Conservation (phyloP, 2,797 vertebrate species). For the Molossus alvarezi region DNA sequence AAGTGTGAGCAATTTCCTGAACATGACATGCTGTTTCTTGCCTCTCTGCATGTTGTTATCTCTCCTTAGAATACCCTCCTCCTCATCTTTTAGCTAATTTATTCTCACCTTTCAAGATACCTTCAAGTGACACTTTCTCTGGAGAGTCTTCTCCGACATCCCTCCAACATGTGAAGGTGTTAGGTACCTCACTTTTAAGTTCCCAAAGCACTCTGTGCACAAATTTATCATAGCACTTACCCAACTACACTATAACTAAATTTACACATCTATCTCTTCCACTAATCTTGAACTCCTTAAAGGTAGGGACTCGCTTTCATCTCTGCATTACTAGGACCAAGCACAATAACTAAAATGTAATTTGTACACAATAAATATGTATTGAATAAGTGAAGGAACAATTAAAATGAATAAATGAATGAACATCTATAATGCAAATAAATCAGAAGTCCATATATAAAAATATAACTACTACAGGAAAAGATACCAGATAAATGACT, state of each 20-base stretch:
- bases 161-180: not conserved
- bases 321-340: not conserved
- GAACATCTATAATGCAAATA: not conserved
- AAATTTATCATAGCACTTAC: constrained; percentile 45
- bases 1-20: not conserved
- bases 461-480: not conserved
- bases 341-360: not conserved
- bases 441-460: constrained; percentile 4
- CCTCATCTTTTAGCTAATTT: not conserved
- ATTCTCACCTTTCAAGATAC: constrained; percentile 12
- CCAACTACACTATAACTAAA: not conserved
- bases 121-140: not conserved
- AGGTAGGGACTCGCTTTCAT: not conserved
- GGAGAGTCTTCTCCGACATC: not conserved
- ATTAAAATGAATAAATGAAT: constrained; percentile 11
- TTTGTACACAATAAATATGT: not conserved
- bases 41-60: not conserved
- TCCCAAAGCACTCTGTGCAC: constrained; percentile 25
- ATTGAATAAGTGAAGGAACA: constrained; percentile 16
- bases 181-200: constrained; percentile 27
- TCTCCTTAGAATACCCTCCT: not conserved
- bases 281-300: constrained; percentile 65
- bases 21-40: not conserved
- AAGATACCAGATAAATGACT: constrained; percentile 16
- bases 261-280: not conserved